Base-by-base conservation (phyloP, 2,888 invertebrate species). In the Colostygia pectinataria region DNA sequence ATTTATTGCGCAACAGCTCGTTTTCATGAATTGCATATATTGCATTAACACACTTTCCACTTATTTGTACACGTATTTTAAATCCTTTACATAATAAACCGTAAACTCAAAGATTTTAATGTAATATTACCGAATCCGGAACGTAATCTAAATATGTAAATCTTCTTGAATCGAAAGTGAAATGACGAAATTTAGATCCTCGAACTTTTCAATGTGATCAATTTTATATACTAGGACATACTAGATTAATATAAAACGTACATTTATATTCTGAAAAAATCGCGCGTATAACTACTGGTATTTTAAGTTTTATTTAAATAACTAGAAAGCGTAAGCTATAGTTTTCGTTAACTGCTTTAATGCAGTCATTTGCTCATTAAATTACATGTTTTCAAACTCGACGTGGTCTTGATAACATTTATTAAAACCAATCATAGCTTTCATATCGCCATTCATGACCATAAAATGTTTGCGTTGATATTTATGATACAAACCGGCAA, bases 81-180 rank as follows among this genome's bases (percentile, higher is more conserved):
- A 51, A 61, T 55, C 54, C 39, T 61, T 65, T 68, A 60, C 59
- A 64, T 66, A 65, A 65, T 61, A 53, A 59, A 56, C 40, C 44
- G 53, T 60, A 51, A 41, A 55, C 43, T n/a, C n/a, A n/a, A n/a
- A 51, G 38, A 33, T 61, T 51, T 57, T 50, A 55, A 54, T 53
- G 37, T 49, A 31, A 32, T 58, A 61, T 68, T 68, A 61, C 61
- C 55, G 53, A 65, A 70, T 63, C 53, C 46, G 52, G 42, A 56
- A 53, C 49, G 49, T 55, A 58, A 61, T 61, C 57, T 60, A 38
- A 62, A 62, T 65, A 66, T 55, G 57, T 66, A 70, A 68, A 58
- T 48, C 24, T 43, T 51, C 53, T 55, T 41, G 32, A 57, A 57
- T 60, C 42, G 60, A 67, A 67, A 66, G 64, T 66, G 61, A 59